Evolutionary conservation across 2,797 vertebrate species (phyloP), one percentile per base, ranked within the genome.

Genomic region (Neopelma chrysocephalum): DNA sequence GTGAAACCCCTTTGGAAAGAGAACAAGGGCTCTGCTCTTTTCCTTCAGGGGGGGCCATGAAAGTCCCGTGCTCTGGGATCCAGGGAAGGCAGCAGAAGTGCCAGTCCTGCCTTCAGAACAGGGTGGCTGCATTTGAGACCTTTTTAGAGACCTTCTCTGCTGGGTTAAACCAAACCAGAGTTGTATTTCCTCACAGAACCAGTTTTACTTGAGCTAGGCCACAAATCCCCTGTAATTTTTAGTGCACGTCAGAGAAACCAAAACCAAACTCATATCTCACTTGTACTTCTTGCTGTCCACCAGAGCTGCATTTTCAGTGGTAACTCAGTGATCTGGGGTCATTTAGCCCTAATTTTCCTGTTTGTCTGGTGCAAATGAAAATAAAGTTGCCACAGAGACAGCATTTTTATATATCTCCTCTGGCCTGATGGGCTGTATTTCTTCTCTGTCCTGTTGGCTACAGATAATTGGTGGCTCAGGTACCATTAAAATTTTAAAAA

Each of bases 11-110:
- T 90, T 57, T 75, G 77, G 13, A 25, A 85, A 60, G 61, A 45
- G 31, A 60, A 27, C 31, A 57, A 34, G 34, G 11, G 27, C 12
- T 90, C 50, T 79, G 42, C 47, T 64, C 5, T 17, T 82, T 1
- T n/a, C 57, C 19, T 40, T 23, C 34, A 34, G 10, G 50, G 5
- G 43, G 31, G 27, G 12, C 40, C 22, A 8, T 11, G 57, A 42
- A 40, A 81, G 17, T 34, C 18, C 13, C 1, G 0, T 27, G 58
- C 40, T 31, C 1, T 0, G 1, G 18, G 21, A 10, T 23, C 6
- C 4, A 16, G 60, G 61, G 60, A 56, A 43, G 87, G 23, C 32
- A 47, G 42, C 6, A 45, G 29, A 23, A 71, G 43, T 31, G 15
- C 53, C 58, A 56, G 70, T 10, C 7, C 15, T 71, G 69, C 54